Conservation (phyloP, 2,113 vertebrate species). For the Ciconia boyciana region DNA sequence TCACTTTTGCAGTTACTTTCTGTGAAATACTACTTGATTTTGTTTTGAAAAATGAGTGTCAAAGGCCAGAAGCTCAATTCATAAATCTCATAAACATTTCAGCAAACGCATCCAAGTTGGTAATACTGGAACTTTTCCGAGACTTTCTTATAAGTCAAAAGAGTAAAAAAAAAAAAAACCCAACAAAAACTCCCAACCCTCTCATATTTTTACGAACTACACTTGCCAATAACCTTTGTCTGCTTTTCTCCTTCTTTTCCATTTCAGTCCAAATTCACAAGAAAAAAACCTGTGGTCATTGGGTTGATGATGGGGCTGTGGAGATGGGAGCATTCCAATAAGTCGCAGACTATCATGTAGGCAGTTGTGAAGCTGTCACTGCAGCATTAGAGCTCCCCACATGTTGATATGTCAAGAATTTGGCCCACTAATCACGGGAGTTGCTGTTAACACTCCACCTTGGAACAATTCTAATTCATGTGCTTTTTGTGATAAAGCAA, state of each 20-base stretch:
- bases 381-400: not conserved
- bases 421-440: not conserved
- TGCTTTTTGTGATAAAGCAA: not conserved
- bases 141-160: not conserved
- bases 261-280: not conserved
- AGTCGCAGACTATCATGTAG: not conserved
- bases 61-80: not conserved
- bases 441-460: not conserved
- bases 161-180: not conserved
- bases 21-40: not conserved
- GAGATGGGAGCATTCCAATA: not conserved
- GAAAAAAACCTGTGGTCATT: not conserved
- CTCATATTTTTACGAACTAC: not conserved
- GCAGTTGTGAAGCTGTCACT: not conserved
- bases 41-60: not conserved
- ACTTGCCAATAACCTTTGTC: not conserved
- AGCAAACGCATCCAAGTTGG: not conserved
- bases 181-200: not conserved
- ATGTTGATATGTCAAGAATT: not conserved
- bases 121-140: not conserved
- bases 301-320: not conserved
- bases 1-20: not conserved
- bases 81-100: constrained; percentile 39
- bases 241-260: not conserved
- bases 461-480: not conserved